Percentiles rank a stretch among this genome's conserved stretches.
Evolutionary conservation across 2,113 vertebrate species (phyloP).

Genomic region (Antechinus stuartii): DNA sequence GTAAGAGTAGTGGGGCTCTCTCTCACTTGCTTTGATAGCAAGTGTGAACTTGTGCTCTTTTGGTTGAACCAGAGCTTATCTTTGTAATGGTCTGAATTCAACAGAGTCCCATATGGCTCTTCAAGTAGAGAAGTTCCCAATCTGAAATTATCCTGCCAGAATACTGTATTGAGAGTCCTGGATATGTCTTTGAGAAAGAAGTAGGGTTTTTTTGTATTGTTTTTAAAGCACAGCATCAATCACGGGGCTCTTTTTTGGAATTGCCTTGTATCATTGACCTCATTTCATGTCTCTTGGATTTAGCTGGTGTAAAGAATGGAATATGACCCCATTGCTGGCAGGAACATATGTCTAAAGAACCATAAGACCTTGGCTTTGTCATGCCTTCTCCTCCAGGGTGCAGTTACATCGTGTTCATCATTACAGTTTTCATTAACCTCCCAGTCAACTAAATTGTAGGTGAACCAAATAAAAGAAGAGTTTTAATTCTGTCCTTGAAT

Average conservation of each 20-base stretch:
- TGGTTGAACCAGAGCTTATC: not conserved
- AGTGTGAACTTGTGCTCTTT: not conserved
- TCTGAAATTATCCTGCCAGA: not conserved
- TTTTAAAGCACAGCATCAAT: not conserved
- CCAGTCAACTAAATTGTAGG: not conserved
- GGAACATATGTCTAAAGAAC: not conserved
- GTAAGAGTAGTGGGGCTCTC: too few relatives aligned
- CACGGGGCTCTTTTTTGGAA: not conserved
- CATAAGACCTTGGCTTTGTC: not conserved
- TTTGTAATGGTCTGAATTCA: not conserved
- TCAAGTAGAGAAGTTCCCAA: not conserved
- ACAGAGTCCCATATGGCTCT: not conserved
- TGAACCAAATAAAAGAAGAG: not conserved
- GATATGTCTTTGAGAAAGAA: not conserved
- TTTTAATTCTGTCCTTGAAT: not conserved
- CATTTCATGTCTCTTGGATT: not conserved
- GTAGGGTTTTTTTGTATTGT: too few relatives aligned
- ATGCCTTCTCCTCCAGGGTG: not conserved
- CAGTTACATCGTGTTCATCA: too few relatives aligned
- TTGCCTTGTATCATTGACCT: not conserved
- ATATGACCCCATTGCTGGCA: not conserved
- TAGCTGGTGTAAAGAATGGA: not conserved
- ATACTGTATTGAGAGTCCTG: not conserved
- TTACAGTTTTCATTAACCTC: not conserved
- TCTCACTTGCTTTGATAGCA: not conserved